Evolutionary conservation across 2,797 vertebrate genomes (phyloP), one percentile per base, ranked within the genome.

Genomic region (Gobio occitaniae): DNA sequence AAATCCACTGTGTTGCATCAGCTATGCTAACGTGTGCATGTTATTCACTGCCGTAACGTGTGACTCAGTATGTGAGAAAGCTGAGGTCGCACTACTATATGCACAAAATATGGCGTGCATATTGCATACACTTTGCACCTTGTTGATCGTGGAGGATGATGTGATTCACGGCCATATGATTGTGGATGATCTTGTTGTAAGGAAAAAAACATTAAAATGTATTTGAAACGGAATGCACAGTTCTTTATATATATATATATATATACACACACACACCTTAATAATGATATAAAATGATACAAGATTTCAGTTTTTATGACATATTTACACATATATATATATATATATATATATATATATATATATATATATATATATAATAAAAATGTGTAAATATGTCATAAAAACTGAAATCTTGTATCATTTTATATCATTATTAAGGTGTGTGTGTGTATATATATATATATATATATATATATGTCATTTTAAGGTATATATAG

Each of bases 11-110:
- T 84, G 50, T 87, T 88, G 83, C 85, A 89, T 88, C 87, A 85
- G 87, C 80, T 71, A 52, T 63, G 78, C 85, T 82, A 83, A 87
- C 89, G 82, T 88, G 87, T 77, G 84, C 83, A 75, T 87, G 89
- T 89, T 89, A 87, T 81, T 89, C 89, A 86, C 63, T 82, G 76
- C 21, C 36, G 59, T 85, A 75, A 84, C 78, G 80, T 84, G 83
- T 89, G 89, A 89, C 77, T 89, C 89, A 89, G 79, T 44, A 52
- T 50, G 85, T 76, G 89, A 80, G 83, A 86, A 84, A 84, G 78
- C 85, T 29, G 87, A 89, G 89, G 89, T 88, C 81, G 86, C 78
- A 72, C 82, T 76, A 29, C 56, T 63, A 76, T 86, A 78, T 70
- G 83, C 83, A 70, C 52, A n/a, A 85, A 88, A 87, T 87, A 74